Conservation (phyloP, 2,888 invertebrate species). For the Phalera bucephala region DNA sequence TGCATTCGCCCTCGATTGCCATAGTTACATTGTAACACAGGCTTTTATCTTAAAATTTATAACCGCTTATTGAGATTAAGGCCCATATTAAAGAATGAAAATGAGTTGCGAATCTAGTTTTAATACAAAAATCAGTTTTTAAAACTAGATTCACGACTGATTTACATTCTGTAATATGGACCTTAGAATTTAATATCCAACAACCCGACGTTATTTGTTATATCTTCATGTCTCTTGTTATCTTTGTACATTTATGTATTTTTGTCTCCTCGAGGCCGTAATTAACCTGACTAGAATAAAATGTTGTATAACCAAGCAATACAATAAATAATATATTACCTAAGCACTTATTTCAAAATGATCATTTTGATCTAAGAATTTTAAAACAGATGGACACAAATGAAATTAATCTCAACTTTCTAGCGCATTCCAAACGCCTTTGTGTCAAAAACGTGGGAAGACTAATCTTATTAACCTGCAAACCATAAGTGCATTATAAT, state of each 20-base stretch:
- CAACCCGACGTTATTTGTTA: conserved; percentile 3
- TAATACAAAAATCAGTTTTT: no score
- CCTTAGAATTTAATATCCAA: conserved; percentile 4
- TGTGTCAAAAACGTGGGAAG: conserved; percentile 4
- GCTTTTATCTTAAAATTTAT: conserved; percentile 21
- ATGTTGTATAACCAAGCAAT: no score
- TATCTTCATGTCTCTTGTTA: background rate
- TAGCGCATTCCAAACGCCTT: conserved; percentile 3
- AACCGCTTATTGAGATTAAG: conserved; percentile 12
- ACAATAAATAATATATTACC: background rate
- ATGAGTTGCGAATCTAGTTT: no score
- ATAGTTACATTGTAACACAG: conserved; percentile 2
- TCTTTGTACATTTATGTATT: background rate
- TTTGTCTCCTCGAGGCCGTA: background rate
- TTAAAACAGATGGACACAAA: no score
- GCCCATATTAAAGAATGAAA: no score
- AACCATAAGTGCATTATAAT: conserved; percentile 5
- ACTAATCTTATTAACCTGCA: conserved; percentile 5
- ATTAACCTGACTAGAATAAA: conserved; percentile 1
- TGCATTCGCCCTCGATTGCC: conserved; percentile 8
- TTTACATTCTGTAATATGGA: no score
- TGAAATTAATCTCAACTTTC: conserved; percentile 4
- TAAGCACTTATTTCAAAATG: background rate
- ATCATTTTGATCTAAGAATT: no score
- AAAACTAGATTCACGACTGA: no score